These are phyloP conservation scores for Syrrhaptes paradoxus DNA, from an alignment of 2,113 vertebrate species.

Conservation along the genomic window DNA sequence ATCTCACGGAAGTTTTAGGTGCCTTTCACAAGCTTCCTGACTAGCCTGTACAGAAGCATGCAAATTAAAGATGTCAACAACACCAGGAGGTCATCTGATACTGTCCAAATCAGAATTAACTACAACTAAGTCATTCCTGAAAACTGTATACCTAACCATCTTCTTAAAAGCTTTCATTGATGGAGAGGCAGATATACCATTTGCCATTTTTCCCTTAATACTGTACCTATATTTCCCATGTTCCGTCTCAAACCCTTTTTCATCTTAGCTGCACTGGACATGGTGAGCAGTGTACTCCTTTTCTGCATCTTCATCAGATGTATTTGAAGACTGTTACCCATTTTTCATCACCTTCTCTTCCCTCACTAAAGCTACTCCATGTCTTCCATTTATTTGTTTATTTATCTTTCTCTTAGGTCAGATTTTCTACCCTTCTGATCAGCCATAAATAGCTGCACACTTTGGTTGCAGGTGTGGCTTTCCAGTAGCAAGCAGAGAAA, in stretches of 20 bases:
- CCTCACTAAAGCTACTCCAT: background rate
- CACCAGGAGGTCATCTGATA: background rate
- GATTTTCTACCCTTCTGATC: background rate
- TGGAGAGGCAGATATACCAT: background rate
- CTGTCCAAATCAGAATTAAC: background rate
- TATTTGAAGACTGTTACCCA: background rate
- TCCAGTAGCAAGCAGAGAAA: background rate
- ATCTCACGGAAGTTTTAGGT: background rate
- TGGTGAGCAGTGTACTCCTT: background rate
- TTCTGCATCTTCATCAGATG: rapidly evolving
- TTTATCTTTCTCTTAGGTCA: background rate
- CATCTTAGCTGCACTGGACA: too few species aligned
- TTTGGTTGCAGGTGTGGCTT: background rate
- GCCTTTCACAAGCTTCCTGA: background rate
- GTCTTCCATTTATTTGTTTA: rapidly evolving
- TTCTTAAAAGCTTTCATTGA: background rate
- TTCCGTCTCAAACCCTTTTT: background rate
- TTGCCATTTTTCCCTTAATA: background rate
- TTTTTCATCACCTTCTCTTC: background rate
- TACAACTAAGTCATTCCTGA: background rate
- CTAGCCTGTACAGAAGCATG: background rate
- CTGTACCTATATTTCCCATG: background rate
- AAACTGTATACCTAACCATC: background rate
- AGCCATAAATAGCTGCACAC: background rate
- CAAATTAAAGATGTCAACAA: background rate